phyloP scores from a whole-genome alignment of 2,113 vertebrate genomes.

The Gallinago media region DNA sequence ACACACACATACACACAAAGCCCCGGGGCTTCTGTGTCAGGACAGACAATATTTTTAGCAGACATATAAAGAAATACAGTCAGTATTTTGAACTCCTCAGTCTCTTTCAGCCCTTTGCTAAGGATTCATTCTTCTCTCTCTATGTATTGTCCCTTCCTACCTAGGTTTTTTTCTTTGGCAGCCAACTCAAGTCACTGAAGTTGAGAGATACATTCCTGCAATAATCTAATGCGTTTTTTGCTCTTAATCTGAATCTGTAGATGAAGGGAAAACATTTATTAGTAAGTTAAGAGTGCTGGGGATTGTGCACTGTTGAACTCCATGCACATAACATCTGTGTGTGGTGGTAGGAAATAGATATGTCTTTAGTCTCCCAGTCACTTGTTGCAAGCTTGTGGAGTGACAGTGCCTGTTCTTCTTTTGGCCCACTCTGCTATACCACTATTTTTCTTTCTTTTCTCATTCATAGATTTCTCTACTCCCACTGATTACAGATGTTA shows the following conservation, averaged over 20 bases:
- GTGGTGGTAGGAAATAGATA: not conserved
- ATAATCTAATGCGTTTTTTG: not conserved
- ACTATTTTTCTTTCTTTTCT: not conserved
- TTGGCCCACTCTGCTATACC: not conserved
- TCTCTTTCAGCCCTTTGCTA: not conserved
- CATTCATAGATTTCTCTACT: not conserved
- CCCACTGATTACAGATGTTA: not conserved
- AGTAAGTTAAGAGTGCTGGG: not conserved
- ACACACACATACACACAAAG: not conserved
- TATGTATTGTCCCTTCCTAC: not conserved
- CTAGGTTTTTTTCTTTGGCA: not conserved
- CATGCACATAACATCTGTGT: not conserved
- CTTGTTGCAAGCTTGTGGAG: not conserved
- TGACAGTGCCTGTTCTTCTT: not conserved
- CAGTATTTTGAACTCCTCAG: not conserved
- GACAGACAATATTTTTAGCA: slow-evolving; percentile 6
- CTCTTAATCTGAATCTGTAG: not conserved
- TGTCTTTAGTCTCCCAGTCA: not conserved
- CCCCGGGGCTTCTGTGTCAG: not conserved
- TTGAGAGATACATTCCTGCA: not conserved
- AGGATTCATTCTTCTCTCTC: not conserved
- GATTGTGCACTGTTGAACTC: not conserved
- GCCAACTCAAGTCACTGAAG: not conserved
- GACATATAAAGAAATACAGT: slow-evolving; percentile 10
- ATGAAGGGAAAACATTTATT: not conserved